phyloP scores from a whole-genome alignment of 2,797 vertebrate species.

The Perodicticus potto region DNA sequence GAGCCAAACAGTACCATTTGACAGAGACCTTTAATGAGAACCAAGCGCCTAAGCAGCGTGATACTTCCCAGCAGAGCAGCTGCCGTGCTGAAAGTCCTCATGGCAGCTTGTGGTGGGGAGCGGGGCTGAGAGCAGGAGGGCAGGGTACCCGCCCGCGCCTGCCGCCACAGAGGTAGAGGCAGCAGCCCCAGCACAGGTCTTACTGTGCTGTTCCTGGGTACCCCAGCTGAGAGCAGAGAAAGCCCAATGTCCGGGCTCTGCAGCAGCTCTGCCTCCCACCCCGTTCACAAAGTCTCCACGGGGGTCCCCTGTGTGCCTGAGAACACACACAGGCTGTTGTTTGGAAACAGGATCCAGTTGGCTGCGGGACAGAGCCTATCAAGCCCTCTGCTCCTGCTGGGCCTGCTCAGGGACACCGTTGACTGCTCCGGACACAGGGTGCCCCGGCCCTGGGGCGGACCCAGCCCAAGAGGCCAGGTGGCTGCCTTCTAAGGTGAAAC shows the following conservation, averaged over 20 bases:
- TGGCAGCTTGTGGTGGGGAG: not conserved
- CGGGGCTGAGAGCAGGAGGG: not conserved
- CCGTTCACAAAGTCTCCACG: not conserved
- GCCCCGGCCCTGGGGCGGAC: not conserved
- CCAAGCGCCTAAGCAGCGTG: too few relatives aligned
- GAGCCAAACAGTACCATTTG: not conserved
- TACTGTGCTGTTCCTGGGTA: not conserved
- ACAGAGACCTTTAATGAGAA: not conserved
- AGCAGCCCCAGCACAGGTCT: not conserved
- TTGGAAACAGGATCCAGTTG: not conserved
- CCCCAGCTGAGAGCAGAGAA: not conserved
- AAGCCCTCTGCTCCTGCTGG: not conserved
- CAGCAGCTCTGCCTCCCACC: not conserved
- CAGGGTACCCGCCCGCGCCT: rapidly evolving
- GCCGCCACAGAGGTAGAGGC: rapidly evolving
- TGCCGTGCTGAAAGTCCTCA: not conserved
- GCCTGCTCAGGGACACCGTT: not conserved
- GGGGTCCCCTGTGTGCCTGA: not conserved
- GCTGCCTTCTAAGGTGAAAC: not conserved
- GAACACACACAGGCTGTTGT: not conserved
- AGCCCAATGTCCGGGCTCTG: not conserved
- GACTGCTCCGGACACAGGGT: not conserved
- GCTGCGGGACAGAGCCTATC: not conserved
- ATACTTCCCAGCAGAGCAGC: not conserved
- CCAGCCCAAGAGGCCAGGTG: not conserved